Base-by-base conservation (phyloP, 2,113 vertebrate genomes). In the Thinocorus orbignyianus region DNA sequence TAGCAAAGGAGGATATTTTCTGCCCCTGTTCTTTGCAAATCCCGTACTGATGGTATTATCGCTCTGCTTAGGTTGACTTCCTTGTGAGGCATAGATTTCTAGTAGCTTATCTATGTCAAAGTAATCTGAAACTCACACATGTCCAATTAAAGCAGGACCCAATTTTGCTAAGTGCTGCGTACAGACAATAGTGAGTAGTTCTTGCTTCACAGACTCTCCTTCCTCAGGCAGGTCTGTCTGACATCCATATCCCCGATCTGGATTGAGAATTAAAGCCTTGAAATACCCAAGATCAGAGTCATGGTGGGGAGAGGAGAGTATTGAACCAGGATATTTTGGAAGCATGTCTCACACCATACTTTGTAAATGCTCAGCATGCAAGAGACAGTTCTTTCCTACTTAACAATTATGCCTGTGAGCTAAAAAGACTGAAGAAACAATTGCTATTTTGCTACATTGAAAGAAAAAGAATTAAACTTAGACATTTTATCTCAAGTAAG, bases 241-340 rank as follows among this genome's bases (percentile, higher is more conserved):
- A 65, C 71, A 49, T 33, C 18, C 20, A 22, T 87, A 73, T 85
- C 76, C 76, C 81, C 77, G 66, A 96, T 88, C 31, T 86, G 64
- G 79, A 71, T 65, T 65, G 84, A 87, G 96, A 89, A 77, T 90
- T 42, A 78, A 93, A 90, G 81, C 52, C 74, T 76, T 64, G 65
- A 92, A 90, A 77, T 15, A 33, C 31, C 33, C 52, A 11, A 15
- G 64, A 71, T 41, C 44, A 82, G 87, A 54, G 76, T 81, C 46
- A 16, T 77, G 42, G 68, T 86, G 51, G 23, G 48, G 31, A 81
- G 46, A 64, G 35, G 17, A 77, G 41, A 42, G 6, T 26, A 30
- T 64, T 73, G 66, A 90, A 62, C 15, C n/a, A 54, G 42, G 39
- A 15, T 85, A 31, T 81, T 68, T 30, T 76, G 73, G 81, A 79